phyloP scores from a whole-genome alignment of 2,888 invertebrate genomes.

The Pammene fasciana region DNA sequence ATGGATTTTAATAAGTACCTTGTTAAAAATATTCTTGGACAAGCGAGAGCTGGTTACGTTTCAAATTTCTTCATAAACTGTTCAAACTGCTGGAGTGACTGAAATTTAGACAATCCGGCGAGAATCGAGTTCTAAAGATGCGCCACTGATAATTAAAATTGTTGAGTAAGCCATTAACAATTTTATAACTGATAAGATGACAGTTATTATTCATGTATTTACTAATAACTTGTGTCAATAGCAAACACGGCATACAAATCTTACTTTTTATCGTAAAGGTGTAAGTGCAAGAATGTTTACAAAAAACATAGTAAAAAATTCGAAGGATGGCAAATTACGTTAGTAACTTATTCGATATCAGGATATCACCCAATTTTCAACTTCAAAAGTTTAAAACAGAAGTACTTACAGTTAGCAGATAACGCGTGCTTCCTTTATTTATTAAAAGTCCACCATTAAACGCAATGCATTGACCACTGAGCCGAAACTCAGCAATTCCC shows the following conservation, averaged over 20 bases:
- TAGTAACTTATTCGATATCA: neutral
- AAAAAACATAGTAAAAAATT: slow-evolving; percentile 32
- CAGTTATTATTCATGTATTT: neutral
- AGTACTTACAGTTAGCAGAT: slow-evolving; percentile 24
- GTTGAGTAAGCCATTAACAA: neutral
- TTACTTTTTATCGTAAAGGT: slow-evolving; percentile 7
- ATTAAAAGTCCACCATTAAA: slow-evolving; percentile 62
- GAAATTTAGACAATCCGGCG: no score
- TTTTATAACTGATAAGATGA: no score
- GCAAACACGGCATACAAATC: slow-evolving; percentile 4
- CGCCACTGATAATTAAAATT: neutral
- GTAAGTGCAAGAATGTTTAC: slow-evolving; percentile 33
- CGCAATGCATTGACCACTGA: slow-evolving; percentile 57
- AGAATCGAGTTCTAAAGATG: no score
- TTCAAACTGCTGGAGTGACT: no score
- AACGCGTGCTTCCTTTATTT: slow-evolving; percentile 51
- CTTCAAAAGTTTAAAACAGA: neutral
- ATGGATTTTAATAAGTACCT: slow-evolving; percentile 4
- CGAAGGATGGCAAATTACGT: slow-evolving; percentile 16
- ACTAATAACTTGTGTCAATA: neutral
- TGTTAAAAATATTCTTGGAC: no score
- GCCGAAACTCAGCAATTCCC: slow-evolving; percentile 33
- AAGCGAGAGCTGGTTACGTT: no score
- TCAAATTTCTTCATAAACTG: no score
- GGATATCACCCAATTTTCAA: neutral